These are phyloP conservation scores for Leptogaster cylindrica DNA, from an alignment of 2,888 invertebrate genomes.

Conservation along the genomic window DNA sequence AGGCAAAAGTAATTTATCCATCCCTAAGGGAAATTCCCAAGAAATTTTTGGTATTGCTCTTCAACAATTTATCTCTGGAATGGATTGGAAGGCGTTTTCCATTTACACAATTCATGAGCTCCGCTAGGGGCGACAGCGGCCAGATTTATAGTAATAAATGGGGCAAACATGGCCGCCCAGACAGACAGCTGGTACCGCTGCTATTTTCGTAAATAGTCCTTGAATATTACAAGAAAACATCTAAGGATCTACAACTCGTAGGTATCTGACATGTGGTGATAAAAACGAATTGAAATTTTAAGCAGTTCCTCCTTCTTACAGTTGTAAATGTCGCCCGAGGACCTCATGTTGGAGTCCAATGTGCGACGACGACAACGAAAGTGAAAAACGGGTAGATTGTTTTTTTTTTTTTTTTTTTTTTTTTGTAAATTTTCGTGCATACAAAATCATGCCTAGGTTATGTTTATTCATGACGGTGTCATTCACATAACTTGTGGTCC, in stretches of 20 bases:
- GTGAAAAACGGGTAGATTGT: constrained; percentile 1
- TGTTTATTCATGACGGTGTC: constrained; percentile 17
- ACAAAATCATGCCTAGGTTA: background rate
- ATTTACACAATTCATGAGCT: constrained; percentile 23
- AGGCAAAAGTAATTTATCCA: constrained; percentile 3
- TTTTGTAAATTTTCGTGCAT: too few species aligned
- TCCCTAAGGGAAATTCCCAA: constrained; percentile 9
- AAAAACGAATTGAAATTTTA: constrained; percentile 24
- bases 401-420: too few species aligned
- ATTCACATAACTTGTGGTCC: constrained; percentile 1
- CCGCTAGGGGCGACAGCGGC: constrained; percentile 13
- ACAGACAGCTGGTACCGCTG: constrained; percentile 15
- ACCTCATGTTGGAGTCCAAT: background rate
- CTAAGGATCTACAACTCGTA: too few species aligned
- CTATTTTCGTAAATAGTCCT: constrained; percentile 8
- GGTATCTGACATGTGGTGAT: constrained; percentile 5
- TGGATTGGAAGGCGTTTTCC: constrained; percentile 7
- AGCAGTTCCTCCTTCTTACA: background rate
- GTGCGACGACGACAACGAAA: background rate
- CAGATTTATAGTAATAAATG: constrained; percentile 11
- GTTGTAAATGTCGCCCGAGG: background rate
- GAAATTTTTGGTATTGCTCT: constrained; percentile 7
- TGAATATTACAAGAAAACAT: constrained; percentile 15
- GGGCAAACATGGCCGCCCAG: background rate
- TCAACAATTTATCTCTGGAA: background rate